Base-by-base conservation (phyloP, 2,888 invertebrate genomes). In the Eledone cirrhosa region DNA sequence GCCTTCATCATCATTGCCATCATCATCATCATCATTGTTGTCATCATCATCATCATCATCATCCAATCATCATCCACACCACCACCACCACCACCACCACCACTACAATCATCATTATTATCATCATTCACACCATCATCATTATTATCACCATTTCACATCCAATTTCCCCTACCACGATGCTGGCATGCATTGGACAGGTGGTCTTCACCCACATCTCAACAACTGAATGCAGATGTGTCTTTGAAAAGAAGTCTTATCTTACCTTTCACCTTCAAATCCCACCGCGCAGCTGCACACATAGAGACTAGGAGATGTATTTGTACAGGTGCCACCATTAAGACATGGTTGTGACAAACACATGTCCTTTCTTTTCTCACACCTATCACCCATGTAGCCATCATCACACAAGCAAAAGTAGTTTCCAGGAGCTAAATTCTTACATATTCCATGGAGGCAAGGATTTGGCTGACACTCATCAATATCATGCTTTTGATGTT, bases 361-460 rank as follows among this genome's bases (percentile, higher is more conserved):
- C 11, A 76, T 47, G 27, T 76, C 48, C 24, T 24, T 8, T 5
- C 29, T 76, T 27, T 4, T 11, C 8, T 76, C 48, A 22, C 76
- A 76, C 19, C 27, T 1, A 14, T 47, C 29, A 7, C 76, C 76
- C 0, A 48, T 8, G 24, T 33, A 48, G 47, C 76, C 76, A 11
- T 76, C 41, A n/a, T 78, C 59, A 72, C 78, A 80, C 8, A 29
- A 27, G 19, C 80, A n/a, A 74, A 65, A 48, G 59, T 41, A 77
- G n/a, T 14, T 27, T 41, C 77, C 77, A 14, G 29, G 53, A 8
- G 69, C 29, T 31, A 24, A 48, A 47, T 53, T 69, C 59, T 78
- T 53, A 65, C 80, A 80, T 31, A 33, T 78, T 31, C 78, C 78
- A 48, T 80, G 75, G 27, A 14, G 16, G 31, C 80, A 80, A 47